phyloP scores from a whole-genome alignment of 2,797 vertebrate species.

The Silurus lanzhouensis region DNA sequence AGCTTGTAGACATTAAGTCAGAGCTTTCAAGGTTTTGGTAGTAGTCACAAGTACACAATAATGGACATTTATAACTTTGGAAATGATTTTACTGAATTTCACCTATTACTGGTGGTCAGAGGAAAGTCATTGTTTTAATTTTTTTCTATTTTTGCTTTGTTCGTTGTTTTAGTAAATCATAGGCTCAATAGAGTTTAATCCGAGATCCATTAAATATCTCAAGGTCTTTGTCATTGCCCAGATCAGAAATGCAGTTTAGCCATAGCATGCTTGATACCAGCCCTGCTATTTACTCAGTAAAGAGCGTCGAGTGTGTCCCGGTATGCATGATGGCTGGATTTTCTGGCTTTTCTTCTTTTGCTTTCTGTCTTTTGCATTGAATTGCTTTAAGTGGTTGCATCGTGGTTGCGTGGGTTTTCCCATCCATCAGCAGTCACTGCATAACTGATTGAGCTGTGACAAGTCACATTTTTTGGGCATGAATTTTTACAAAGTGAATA shows the following conservation, averaged over 20 bases:
- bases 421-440: neutral
- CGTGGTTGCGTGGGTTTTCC: neutral
- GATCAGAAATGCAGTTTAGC: neutral
- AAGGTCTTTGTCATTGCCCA: neutral
- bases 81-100: neutral
- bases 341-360: conserved; percentile 22
- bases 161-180: neutral
- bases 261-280: neutral
- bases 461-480: neutral
- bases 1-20: neutral
- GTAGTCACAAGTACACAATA: neutral
- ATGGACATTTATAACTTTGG: neutral
- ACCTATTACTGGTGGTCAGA: neutral
- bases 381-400: neutral
- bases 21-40: neutral
- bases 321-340: conserved; percentile 6
- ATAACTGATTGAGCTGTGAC: neutral
- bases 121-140: neutral
- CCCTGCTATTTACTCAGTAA: neutral
- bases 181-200: neutral
- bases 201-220: neutral
- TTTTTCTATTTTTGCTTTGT: too few species aligned
- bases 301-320: neutral
- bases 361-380: neutral
- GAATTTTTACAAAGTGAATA: neutral